A percentile compares a stretch with the other conserved stretches of the same genome.
phyloP scores from a whole-genome alignment of 2,113 vertebrate species.

The Ceyx margarethae region DNA sequence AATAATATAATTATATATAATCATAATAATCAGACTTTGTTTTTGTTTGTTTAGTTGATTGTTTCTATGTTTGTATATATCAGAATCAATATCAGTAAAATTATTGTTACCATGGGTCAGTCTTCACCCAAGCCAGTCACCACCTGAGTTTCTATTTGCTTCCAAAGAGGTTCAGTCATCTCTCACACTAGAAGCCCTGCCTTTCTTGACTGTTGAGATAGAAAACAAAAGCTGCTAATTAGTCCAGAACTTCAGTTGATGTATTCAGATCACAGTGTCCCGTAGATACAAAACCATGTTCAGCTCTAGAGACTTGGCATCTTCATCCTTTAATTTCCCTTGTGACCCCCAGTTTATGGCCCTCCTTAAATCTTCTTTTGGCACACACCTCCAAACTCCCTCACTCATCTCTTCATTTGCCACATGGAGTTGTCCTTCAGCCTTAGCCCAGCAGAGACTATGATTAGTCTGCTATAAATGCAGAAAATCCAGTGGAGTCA shows the following conservation, averaged over 20 bases:
- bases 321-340: not conserved
- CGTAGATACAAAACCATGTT: not conserved
- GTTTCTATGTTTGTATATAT: not conserved
- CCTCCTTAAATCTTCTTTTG: not conserved
- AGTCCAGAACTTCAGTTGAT: not conserved
- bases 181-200: not conserved
- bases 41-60: not conserved
- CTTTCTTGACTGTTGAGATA: not conserved
- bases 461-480: not conserved
- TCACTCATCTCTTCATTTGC: not conserved
- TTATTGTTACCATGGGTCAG: not conserved
- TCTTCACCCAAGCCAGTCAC: not conserved
- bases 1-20: no score
- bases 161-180: not conserved
- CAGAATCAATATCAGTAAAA: not conserved
- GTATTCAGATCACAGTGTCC: not conserved
- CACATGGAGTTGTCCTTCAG: not conserved
- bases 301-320: not conserved
- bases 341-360: not conserved
- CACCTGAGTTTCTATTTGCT: not conserved
- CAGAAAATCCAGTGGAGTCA: not conserved
- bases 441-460: not conserved
- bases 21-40: rapidly evolving
- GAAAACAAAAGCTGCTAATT: not conserved
- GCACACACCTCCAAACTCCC: no score